Conservation (phyloP, 53 echinoderm and acorn worm species). For the Mesocentrotus franciscanus region DNA sequence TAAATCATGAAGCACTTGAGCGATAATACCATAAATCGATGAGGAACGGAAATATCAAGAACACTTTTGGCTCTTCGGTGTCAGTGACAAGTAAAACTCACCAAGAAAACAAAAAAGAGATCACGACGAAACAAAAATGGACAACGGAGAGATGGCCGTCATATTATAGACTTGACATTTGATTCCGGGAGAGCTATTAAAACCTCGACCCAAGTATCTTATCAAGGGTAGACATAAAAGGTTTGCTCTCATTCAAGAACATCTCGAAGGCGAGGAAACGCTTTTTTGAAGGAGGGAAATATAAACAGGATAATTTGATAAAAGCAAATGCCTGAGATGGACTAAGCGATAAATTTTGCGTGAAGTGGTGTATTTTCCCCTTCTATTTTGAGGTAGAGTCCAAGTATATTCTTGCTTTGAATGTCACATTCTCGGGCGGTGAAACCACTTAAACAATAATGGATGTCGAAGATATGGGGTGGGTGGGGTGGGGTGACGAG, state of each 20-base stretch:
- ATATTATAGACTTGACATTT: neutral
- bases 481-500: too few species aligned
- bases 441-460: neutral
- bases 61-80: neutral
- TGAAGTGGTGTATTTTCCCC: neutral
- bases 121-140: neutral
- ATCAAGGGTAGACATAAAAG: neutral
- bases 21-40: neutral
- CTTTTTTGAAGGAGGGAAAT: neutral
- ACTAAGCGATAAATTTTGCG: slow-evolving; percentile 11
- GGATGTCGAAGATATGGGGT: neutral
- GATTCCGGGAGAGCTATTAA: neutral
- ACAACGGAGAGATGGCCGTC: neutral
- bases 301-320: slow-evolving; percentile 39
- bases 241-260: neutral
- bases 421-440: neutral
- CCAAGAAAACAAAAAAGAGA: neutral
- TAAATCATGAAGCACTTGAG: neutral
- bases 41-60: neutral
- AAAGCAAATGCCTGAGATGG: neutral
- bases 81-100: neutral
- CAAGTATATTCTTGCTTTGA: neutral
- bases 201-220: neutral
- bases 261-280: neutral
- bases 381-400: neutral